Conservation (phyloP, 2,113 vertebrate species). For the Petaurus breviceps region DNA sequence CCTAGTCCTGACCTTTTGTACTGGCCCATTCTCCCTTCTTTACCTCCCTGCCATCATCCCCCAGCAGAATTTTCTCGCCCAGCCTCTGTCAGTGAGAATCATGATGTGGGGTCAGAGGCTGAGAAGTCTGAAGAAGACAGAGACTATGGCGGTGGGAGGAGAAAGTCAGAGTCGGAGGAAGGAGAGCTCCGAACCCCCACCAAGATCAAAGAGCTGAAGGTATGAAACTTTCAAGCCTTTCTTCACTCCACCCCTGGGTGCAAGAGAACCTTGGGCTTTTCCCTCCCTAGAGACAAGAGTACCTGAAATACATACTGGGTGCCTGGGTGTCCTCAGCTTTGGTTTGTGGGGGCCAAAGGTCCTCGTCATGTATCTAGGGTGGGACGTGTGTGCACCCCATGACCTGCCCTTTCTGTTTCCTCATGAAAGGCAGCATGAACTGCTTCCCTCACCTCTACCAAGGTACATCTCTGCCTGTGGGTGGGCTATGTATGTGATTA, state of each 20-base stretch:
- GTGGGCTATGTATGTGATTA: neutral
- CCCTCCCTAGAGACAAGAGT: neutral
- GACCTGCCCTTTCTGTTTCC: neutral
- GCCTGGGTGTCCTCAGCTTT: neutral
- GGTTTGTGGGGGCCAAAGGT: neutral
- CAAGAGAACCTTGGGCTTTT: neutral
- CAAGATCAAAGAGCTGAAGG: slow-evolving; percentile 96
- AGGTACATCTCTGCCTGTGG: neutral
- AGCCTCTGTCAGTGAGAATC: slow-evolving; percentile 93
- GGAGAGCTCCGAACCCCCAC: slow-evolving; percentile 91
- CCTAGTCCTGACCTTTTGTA: neutral
- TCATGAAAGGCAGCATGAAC: neutral
- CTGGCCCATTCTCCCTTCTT: neutral
- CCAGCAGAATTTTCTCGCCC: slow-evolving; percentile 94
- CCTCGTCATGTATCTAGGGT: neutral
- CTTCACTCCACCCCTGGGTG: neutral
- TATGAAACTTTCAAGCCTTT: slow-evolving; percentile 70
- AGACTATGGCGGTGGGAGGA: slow-evolving; percentile 81
- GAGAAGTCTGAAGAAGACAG: slow-evolving; percentile 87
- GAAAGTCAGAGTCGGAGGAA: slow-evolving; percentile 81
- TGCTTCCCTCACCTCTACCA: neutral
- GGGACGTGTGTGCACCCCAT: neutral
- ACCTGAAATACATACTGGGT: neutral
- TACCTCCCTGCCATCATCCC: neutral
- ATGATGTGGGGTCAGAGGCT: slow-evolving; percentile 82